phyloP scores from a whole-genome alignment of 2,797 vertebrate species.

The Nyctibius grandis region DNA sequence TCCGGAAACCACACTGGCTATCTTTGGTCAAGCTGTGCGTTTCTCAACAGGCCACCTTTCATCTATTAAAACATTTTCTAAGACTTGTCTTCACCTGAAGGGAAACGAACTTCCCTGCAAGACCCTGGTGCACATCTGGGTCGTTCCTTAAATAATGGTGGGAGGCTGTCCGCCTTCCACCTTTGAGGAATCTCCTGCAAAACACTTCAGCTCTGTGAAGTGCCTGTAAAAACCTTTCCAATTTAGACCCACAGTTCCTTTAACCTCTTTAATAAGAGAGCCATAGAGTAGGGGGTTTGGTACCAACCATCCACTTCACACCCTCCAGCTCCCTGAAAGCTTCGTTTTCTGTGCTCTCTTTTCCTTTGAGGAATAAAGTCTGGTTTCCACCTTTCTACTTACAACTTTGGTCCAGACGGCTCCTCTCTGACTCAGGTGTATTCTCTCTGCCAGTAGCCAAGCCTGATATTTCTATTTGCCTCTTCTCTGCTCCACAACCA shows the following conservation, averaged over 20 bases:
- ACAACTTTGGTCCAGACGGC: conserved; percentile 51
- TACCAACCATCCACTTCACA: conserved; percentile 58
- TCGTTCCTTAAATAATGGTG: conserved; percentile 63
- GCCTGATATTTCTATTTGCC: conserved; percentile 21
- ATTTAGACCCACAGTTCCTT: conserved; percentile 62
- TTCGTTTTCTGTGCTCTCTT: conserved; percentile 43
- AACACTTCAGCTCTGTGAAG: conserved; percentile 63
- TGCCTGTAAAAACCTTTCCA: conserved; percentile 65
- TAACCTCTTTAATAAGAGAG: conserved; percentile 64
- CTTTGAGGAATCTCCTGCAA: conserved; percentile 68
- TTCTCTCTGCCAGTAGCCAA: conserved; percentile 44
- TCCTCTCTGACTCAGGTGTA: conserved; percentile 27
- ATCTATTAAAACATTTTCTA: conserved; percentile 70
- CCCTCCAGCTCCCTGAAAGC: conserved; percentile 58
- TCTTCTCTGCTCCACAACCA: conserved; percentile 15
- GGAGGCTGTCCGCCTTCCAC: conserved; percentile 65
- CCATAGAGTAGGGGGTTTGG: conserved; percentile 53
- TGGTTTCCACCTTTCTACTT: conserved; percentile 63
- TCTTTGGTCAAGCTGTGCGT: conserved; percentile 70
- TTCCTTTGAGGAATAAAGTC: conserved; percentile 64
- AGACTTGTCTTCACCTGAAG: conserved; percentile 71
- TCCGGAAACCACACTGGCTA: conserved; percentile 68
- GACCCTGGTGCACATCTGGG: conserved; percentile 58
- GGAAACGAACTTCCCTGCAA: conserved; percentile 67
- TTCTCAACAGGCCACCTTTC: conserved; percentile 71